phyloP scores from a whole-genome alignment of 1,140 invertebrate species.

The Drosophila tsacasi region DNA sequence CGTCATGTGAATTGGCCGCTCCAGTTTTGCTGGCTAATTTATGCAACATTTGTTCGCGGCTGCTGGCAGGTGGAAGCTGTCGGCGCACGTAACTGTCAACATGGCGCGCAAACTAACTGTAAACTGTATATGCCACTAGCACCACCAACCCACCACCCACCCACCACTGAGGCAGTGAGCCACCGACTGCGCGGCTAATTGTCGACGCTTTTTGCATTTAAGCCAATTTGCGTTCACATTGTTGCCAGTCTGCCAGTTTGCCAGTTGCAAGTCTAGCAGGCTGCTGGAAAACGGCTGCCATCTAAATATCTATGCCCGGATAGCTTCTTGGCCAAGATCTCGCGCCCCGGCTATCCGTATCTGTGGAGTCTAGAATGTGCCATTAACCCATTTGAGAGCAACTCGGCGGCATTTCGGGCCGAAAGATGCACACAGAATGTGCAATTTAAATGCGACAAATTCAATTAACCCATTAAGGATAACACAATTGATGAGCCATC shows the following conservation, averaged over 20 bases:
- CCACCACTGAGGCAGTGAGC: constrained; percentile 29
- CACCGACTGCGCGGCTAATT: constrained; percentile 73
- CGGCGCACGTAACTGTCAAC: constrained; percentile 80
- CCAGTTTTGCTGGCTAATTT: constrained; percentile 77
- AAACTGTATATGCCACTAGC: constrained; percentile 61
- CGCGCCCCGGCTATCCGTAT: constrained; percentile 33
- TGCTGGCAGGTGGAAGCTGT: constrained; percentile 60
- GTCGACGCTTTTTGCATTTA: constrained; percentile 73
- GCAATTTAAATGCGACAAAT: constrained; percentile 39
- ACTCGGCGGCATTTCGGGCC: constrained; percentile 13
- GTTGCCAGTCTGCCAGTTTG: constrained; percentile 23
- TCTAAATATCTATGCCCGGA: constrained; percentile 73
- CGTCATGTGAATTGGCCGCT: constrained; percentile 67
- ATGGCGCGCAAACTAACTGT: constrained; percentile 78
- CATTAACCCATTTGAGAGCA: constrained; percentile 74
- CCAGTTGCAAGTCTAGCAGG: constrained; percentile 22
- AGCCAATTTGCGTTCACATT: constrained; percentile 75
- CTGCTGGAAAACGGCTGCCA: constrained; percentile 54
- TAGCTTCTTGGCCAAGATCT: constrained; percentile 60
- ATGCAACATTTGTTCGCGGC: constrained; percentile 63
- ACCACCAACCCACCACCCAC: constrained; percentile 21
- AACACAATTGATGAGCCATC: constrained; percentile 22
- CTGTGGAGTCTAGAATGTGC: constrained; percentile 68
- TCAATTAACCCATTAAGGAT: constrained; percentile 45
- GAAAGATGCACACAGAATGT: constrained; percentile 56